Percentiles rank a stretch among this genome's conserved stretches.
Conservation (phyloP, 2,888 invertebrate species). For the Pseudococcus longispinus region DNA sequence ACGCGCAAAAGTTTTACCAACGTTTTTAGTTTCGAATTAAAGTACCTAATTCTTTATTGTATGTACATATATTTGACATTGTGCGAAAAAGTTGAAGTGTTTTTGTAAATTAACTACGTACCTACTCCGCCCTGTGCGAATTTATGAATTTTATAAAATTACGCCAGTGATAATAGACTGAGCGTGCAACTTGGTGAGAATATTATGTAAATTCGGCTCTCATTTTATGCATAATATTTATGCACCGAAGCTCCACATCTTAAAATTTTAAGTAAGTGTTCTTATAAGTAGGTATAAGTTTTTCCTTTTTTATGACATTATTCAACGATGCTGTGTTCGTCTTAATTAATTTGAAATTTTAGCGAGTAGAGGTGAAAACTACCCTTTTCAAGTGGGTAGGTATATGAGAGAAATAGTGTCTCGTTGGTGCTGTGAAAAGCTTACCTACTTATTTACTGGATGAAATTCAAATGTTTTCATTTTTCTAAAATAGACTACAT, state of each 20-base stretch:
- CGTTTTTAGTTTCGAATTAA: slow-evolving; percentile 2
- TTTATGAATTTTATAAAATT: slow-evolving; percentile 18
- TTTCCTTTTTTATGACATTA: background rate
- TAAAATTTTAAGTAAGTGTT: background rate
- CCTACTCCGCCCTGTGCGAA: background rate
- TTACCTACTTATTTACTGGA: no score
- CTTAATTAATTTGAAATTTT: no score
- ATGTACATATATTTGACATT: background rate
- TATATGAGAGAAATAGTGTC: no score
- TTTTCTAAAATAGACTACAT: no score
- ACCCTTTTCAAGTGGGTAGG: no score
- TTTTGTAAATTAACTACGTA: slow-evolving; percentile 16
- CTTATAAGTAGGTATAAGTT: background rate
- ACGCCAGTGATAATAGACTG: background rate
- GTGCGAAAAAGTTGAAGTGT: background rate
- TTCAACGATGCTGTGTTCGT: background rate
- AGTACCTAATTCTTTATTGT: slow-evolving; percentile 15
- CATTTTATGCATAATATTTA: slow-evolving; percentile 16
- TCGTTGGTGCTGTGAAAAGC: no score
- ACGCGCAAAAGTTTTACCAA: slow-evolving; percentile 27
- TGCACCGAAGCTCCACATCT: slow-evolving; percentile 12
- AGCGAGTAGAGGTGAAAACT: no score
- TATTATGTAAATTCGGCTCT: slow-evolving; percentile 23
- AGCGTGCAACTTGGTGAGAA: background rate
- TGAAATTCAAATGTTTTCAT: no score